phyloP scores from a whole-genome alignment of 2,888 invertebrate genomes.

The Dione juno region DNA sequence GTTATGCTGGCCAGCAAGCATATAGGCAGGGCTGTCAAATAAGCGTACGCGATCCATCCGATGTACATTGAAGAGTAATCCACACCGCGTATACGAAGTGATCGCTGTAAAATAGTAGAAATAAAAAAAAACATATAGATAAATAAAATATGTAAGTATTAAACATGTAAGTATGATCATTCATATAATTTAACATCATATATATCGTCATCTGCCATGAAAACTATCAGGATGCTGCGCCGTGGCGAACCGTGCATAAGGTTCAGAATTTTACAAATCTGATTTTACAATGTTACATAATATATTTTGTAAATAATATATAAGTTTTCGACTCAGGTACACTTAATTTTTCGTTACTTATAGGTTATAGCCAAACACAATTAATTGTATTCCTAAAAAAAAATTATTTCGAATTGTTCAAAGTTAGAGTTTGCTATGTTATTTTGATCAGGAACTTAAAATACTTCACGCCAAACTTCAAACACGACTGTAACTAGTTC shows the following conservation, averaged over 20 bases:
- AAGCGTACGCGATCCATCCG: conserved; percentile 66
- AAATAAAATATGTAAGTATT: not conserved
- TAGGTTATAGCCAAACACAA: too few relatives aligned
- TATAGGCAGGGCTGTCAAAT: conserved; percentile 63
- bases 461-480: too few relatives aligned
- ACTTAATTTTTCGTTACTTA: too few relatives aligned
- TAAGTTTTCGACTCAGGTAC: too few relatives aligned
- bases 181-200: not conserved
- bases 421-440: not conserved
- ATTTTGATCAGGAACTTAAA: not conserved
- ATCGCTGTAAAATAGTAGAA: conserved; percentile 54
- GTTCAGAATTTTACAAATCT: too few relatives aligned
- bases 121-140: not conserved
- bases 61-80: conserved; percentile 64
- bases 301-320: too few relatives aligned
- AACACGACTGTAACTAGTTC: too few relatives aligned
- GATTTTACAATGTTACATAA: too few relatives aligned
- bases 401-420: not conserved
- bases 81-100: conserved; percentile 65
- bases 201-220: too few relatives aligned
- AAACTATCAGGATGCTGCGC: too few relatives aligned
- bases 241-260: too few relatives aligned
- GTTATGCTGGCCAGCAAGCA: conserved; percentile 63
- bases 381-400: not conserved
- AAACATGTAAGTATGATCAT: not conserved